Conservation (phyloP, 2,113 vertebrate species). For the Laterallus jamaicensis region DNA sequence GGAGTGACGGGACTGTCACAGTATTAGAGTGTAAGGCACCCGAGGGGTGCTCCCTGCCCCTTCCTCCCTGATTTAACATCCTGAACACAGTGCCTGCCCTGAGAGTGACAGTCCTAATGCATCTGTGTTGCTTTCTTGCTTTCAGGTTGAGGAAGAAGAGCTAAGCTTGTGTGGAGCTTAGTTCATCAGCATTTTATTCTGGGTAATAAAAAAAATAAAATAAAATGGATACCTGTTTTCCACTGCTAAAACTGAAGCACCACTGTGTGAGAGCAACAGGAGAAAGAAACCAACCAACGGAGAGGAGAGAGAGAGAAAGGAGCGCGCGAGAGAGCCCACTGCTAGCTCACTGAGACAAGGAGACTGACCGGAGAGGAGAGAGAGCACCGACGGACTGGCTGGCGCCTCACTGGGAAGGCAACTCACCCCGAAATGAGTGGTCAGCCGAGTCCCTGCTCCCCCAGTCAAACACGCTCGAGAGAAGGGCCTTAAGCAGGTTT, state of each 20-base stretch:
- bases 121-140: not conserved
- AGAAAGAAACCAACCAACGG: constrained; percentile 82
- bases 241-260: constrained; percentile 99
- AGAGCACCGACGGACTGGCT: constrained; percentile 72
- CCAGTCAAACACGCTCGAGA: constrained; percentile 64
- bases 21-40: constrained; percentile 93
- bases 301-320: constrained; percentile 66
- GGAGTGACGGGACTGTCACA: constrained; percentile 99
- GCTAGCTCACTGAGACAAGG: constrained; percentile 82
- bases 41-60: not conserved
- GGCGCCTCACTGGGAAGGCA: constrained; percentile 74
- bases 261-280: constrained; percentile 95
- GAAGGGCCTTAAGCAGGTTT: constrained; percentile 79
- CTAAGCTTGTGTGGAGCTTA: constrained; percentile 91
- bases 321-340: constrained; percentile 77
- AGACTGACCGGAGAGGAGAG: constrained; percentile 77
- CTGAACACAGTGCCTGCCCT: accelerated
- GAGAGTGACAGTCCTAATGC: accelerated
- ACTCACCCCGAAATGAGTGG: constrained; percentile 67
- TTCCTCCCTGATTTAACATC: not conserved
- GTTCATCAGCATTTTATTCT: constrained; percentile 96
- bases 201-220: constrained; percentile 96
- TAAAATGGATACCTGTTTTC: constrained; percentile 98
- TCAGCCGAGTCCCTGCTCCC: constrained; percentile 81
- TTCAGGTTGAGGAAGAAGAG: constrained; percentile 85